Base-by-base conservation (phyloP, 2,888 invertebrate species). In the Rhogogaster chlorosoma region DNA sequence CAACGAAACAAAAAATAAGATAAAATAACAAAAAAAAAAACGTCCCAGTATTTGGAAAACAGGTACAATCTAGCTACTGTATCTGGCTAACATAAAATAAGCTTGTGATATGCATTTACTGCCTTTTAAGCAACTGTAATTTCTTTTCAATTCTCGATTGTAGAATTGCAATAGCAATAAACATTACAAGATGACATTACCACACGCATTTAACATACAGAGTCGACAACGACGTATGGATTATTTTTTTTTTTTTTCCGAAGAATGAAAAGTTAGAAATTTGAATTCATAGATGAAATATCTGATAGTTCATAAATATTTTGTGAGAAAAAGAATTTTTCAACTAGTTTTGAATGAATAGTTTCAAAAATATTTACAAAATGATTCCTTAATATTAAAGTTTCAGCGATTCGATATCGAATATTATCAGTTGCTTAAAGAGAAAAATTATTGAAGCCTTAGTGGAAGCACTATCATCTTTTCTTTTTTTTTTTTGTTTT, bases 31-130 rank as follows among this genome's bases (percentile, higher is more conserved):
- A 12, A n/a, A 32, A 26, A 64, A 82, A 45, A 64, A 83, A 83
- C 67, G 67, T 83, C 83, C 45, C 83, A 70, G 67, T 80, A 80
- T 83, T 45, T 49, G 42, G 45, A 83, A 83, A 83, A 67, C 36
- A 32, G 83, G 83, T 83, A 45, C n/a, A 53, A 38, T 83, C 45
- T 26, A 57, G 83, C 83, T 67, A 70, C 83, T 83, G 9, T 83
- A 70, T 83, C 12, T 83, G 9, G 18, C 45, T 57, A 83, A 83
- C 83, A 83, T 45, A 29, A 83, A 83, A 82, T 29, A 67, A 42
- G 15, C 29, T 82, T 18, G 15, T 67, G 82, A 67, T 82, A 82
- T 82, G 67, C 45, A 82, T 82, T 38, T 57, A 32, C 22, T 61
- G 61, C 36, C n/a, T 78, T 29, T 78, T 42, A 29, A 53, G 53